Evolutionary conservation across 2,113 vertebrate genomes (phyloP).

Genomic region (Triplophysa dalaica): DNA sequence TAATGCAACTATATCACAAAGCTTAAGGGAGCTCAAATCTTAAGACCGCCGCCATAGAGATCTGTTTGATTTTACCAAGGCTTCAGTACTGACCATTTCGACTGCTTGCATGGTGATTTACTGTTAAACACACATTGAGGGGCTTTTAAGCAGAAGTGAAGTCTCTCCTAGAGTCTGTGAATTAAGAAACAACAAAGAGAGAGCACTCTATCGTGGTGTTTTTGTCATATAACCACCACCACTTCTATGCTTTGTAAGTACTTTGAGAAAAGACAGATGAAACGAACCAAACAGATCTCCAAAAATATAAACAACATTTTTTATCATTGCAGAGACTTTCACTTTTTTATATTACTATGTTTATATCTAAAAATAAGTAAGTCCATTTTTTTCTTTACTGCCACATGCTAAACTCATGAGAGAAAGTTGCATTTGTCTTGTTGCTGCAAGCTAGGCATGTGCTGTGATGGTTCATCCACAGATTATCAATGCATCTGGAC

Average conservation of each 20-base stretch:
- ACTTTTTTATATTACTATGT: background rate
- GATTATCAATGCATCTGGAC: slow-evolving; percentile 22
- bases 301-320: no score
- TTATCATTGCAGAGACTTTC: background rate
- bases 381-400: background rate
- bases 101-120: background rate
- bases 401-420: slow-evolving; percentile 4
- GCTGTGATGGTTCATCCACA: slow-evolving; percentile 4
- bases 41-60: no score
- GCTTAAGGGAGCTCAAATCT: background rate
- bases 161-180: background rate
- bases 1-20: background rate
- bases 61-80: background rate
- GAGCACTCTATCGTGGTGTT: background rate
- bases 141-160: background rate
- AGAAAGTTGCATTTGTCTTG: slow-evolving; percentile 21
- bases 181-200: background rate
- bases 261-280: no score
- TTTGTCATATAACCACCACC: no score
- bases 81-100: background rate
- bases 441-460: slow-evolving; percentile 25
- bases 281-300: no score
- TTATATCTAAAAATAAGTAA: background rate
- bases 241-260: no score
- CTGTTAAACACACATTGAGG: background rate